Conservation (phyloP, 2,797 vertebrate species). For the Selene dorsalis region DNA sequence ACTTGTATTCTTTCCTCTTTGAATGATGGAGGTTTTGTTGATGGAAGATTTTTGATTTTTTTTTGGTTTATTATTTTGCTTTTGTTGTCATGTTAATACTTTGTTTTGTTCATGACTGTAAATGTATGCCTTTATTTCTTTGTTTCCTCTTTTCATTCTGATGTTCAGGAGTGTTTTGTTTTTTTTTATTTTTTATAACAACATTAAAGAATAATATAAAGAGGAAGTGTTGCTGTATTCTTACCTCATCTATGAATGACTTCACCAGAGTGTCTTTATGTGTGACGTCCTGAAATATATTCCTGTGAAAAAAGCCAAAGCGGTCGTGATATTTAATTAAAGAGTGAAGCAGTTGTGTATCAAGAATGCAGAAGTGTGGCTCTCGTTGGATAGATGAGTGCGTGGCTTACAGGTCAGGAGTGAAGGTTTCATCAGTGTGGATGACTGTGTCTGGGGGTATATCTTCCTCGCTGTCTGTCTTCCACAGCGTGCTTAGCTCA, state of each 20-base stretch:
- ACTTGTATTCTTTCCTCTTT: neutral
- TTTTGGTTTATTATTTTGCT: too few species aligned
- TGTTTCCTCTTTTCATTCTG: neutral
- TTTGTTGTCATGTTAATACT: too few species aligned
- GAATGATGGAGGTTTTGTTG: too few species aligned
- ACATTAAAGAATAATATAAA: neutral
- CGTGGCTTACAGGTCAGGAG: conserved; percentile 91
- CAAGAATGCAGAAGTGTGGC: neutral
- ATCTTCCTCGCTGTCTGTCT: conserved; percentile 92
- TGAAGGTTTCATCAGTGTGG: conserved; percentile 93
- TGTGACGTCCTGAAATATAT: conserved; percentile 96
- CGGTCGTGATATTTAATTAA: neutral
- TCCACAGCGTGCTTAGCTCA: conserved; percentile 92
- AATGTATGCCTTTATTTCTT: neutral
- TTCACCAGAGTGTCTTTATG: conserved; percentile 94
- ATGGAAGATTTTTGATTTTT: too few species aligned
- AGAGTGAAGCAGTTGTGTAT: neutral
- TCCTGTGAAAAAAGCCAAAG: conserved; percentile 78
- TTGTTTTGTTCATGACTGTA: too few species aligned
- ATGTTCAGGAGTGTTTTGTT: too few species aligned
- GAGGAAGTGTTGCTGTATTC: conserved; percentile 22
- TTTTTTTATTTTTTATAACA: neutral
- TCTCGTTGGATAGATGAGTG: conserved; percentile 12
- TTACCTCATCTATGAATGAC: conserved; percentile 96
- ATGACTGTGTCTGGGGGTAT: conserved; percentile 91